Evolutionary conservation across 53 echinoderm and acorn worm genomes (phyloP), one percentile per base, ranked within the genome.

Genomic region (Apostichopus leukothele): DNA sequence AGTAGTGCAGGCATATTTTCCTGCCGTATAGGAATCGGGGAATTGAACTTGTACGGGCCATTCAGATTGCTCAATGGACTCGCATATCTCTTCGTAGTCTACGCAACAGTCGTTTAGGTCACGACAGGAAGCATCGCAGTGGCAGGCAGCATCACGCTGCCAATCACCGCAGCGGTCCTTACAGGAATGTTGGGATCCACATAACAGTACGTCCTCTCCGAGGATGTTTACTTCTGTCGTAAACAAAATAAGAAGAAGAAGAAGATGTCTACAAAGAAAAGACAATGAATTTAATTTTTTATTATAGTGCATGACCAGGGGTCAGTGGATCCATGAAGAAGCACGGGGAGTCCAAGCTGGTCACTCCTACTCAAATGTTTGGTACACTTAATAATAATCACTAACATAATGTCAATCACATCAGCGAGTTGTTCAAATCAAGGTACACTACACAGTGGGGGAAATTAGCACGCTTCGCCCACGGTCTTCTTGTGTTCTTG

Each of bases 91-190:
- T 9, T 20, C 67, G 21, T 83, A 89, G 78, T 91, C 91, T 13
- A 25, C 88, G 66, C 91, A 91, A 53, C 91, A 91, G 84, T 91
- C 91, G 5, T 89, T 54, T 26, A 87, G 76, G 21, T 53, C 52
- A 14, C 19, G 52, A 52, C 91, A 91, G 59, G 39, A 0, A 6
- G 16, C 18, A 60, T 91, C 91, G 76, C 91, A 91, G 8, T 89
- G 61, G 51, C 91, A 91, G 9, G 84, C 76, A 13, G 75, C 86
- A 51, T 59, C 21, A 8, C 83, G 83, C 75, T 66, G 84, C 84
- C 88, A 74, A 50, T 86, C 89, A 11, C 91, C 89, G 27, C 91
- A 91, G 66, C 77, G 75, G 7, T 83, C 76, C 16, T 25, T 76
- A 60, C 91, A 91, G 50, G 91, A 83, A 74, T 83, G 78, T 53